phyloP scores from a whole-genome alignment of 2,888 invertebrate genomes.

The Nematopogon swammerdamellus region DNA sequence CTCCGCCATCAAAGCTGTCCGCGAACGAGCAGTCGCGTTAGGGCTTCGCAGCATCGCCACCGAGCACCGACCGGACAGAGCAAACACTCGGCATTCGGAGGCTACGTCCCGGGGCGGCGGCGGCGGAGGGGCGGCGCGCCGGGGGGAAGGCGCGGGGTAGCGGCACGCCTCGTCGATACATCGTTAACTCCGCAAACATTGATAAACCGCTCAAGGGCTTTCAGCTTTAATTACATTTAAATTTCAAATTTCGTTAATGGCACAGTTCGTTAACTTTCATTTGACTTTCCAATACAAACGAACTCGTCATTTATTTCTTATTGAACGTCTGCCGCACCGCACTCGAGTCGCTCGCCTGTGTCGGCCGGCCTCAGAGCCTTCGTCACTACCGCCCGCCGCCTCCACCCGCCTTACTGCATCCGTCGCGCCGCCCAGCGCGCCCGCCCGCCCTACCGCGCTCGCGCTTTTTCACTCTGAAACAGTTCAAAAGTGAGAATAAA shows the following conservation, averaged over 20 bases:
- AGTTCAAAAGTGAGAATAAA: too few relatives aligned
- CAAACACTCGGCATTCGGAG: not conserved
- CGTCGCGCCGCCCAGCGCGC: too few relatives aligned
- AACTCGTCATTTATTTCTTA: not conserved
- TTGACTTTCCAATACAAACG: conserved; percentile 1
- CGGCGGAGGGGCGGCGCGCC: not conserved
- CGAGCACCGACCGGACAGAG: conserved; percentile 2
- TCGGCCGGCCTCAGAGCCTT: not conserved
- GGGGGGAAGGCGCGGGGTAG: not conserved
- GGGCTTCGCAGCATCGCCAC: not conserved
- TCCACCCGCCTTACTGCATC: not conserved
- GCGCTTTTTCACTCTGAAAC: too few relatives aligned
- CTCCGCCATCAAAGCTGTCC: too few relatives aligned
- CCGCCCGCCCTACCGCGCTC: too few relatives aligned
- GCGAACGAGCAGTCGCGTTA: not conserved
- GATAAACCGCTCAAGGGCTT: conserved; percentile 1
- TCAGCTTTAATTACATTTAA: conserved; percentile 2
- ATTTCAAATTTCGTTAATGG: conserved; percentile 2
- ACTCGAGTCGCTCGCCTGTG: not conserved
- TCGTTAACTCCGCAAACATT: not conserved
- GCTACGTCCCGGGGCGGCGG: not conserved
- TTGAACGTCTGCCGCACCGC: not conserved
- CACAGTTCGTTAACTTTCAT: conserved; percentile 2
- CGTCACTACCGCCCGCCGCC: not conserved
- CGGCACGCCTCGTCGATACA: not conserved